Base-by-base conservation (phyloP, 2,888 invertebrate species). In the Drosophila meridionalis region DNA sequence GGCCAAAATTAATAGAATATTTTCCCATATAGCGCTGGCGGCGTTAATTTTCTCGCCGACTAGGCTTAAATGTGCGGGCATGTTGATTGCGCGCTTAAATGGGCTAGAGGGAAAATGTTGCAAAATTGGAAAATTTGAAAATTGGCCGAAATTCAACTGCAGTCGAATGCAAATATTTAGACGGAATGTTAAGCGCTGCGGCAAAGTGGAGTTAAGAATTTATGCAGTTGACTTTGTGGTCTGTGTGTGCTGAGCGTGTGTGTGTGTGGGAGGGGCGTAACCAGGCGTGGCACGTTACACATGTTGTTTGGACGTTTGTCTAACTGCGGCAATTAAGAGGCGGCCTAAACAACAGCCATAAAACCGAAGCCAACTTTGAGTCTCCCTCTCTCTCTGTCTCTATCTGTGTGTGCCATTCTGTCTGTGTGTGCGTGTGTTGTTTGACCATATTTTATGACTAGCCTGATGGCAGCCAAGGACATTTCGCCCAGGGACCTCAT, bases 311-410 rank as follows among this genome's bases (percentile, higher is more conserved):
- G 64, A 66, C 69, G 64, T 76, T 73, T 83, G 77, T 83, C 76
- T 84, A 84, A 87, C 85, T 80, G 85, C 74, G 58, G 78, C 89
- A 87, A 89, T 87, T 87, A 89, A 82, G 69, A 76, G 63, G 60
- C 43, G n/a, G 50, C 28, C 66, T 57, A 77, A 79, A 87, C 78
- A 76, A 73, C 74, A 64, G 73, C 65, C 87, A 84, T 79, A 80
- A 85, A 88, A 75, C 70, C 69, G 65, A 71, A 72, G 68, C 55
- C 58, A 78, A 42, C 56, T 47, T 65, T 70, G 60, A 45, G 26
- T 8, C 14, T 7, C 11, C 7, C 9, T 62, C 26, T 53, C 56
- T 53, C 9, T 34, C 34, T 8, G 2, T 34, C 34, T 34, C 34
- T 8, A 7, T 34, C 9, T 34, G 65, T 61, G 38, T 3, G n/a